Percentiles rank a stretch among this genome's conserved stretches.
These are phyloP conservation scores for Petrolisthes cinctipes DNA, from an alignment of 2,888 invertebrate genomes.

Conservation along the genomic window DNA sequence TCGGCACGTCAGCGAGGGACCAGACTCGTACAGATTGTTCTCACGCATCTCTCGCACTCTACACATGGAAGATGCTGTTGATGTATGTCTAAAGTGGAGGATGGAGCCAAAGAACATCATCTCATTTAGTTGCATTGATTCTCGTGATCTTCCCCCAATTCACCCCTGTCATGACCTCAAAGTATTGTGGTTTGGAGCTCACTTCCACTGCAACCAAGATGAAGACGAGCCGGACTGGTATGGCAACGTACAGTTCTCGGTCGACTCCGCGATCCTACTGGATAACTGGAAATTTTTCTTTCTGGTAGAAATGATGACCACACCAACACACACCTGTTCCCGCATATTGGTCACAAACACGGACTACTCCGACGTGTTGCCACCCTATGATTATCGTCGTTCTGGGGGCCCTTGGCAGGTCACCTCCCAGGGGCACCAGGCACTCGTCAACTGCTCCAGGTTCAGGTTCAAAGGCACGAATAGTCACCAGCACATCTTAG, in stretches of 20 bases:
- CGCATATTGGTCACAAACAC: conserved; percentile 41
- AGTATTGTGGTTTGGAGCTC: conserved; percentile 41
- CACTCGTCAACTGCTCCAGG: conserved; percentile 34
- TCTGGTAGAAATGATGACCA: conserved; percentile 48
- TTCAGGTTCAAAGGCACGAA: conserved; percentile 35
- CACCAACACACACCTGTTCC: conserved; percentile 41
- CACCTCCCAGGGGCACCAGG: conserved; percentile 30
- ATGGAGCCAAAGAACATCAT: conserved; percentile 38
- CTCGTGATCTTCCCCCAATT: conserved; percentile 5
- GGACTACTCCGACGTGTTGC: conserved; percentile 35
- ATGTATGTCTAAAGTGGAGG: conserved; percentile 14
- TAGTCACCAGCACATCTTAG: conserved; percentile 24
- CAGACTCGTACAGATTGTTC: conserved; percentile 39
- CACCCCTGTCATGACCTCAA: conserved; percentile 37
- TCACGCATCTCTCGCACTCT: conserved; percentile 36
- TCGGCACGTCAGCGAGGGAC: conserved; percentile 44
- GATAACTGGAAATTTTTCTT: conserved; percentile 30
- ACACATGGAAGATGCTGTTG: conserved; percentile 31
- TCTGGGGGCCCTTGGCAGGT: conserved; percentile 42
- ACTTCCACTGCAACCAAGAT: background rate
- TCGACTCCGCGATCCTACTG: conserved; percentile 15
- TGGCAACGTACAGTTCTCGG: conserved; percentile 51
- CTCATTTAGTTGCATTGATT: conserved; percentile 44
- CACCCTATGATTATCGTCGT: conserved; percentile 15
- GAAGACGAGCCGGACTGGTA: conserved; percentile 45